Evolutionary conservation across 2,888 invertebrate genomes (phyloP).

Genomic region (Apodemia hepburni): DNA sequence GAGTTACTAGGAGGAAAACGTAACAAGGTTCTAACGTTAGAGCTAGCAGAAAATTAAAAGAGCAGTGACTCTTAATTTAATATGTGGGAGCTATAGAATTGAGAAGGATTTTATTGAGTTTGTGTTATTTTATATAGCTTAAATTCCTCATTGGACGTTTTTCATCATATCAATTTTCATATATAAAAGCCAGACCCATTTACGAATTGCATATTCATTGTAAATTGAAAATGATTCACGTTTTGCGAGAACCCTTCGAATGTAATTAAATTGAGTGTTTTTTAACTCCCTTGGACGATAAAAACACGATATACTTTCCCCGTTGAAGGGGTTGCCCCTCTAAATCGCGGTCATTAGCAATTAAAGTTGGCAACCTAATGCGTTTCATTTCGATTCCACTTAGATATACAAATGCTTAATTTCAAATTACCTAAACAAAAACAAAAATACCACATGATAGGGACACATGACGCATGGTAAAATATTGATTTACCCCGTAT

Average conservation of each 20-base stretch:
- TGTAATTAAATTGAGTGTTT: constrained; percentile 34
- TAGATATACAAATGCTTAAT: neutral
- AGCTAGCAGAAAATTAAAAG: too few species aligned
- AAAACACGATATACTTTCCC: constrained; percentile 34
- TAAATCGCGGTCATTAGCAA: constrained; percentile 34
- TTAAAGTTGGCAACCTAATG: constrained; percentile 12
- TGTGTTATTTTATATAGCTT: too few species aligned
- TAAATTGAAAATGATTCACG: constrained; percentile 35
- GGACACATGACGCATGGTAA: neutral
- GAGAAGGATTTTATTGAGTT: too few species aligned
- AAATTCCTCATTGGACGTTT: neutral
- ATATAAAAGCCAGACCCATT: constrained; percentile 11
- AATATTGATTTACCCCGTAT: too few species aligned
- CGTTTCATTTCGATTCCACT: neutral
- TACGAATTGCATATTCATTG: constrained; percentile 33
- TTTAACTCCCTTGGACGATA: constrained; percentile 30
- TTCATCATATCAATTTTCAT: constrained; percentile 12
- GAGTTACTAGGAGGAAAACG: too few species aligned
- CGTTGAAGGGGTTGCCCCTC: constrained; percentile 34
- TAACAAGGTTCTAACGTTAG: too few species aligned
- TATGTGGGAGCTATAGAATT: too few species aligned
- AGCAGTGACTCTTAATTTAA: too few species aligned
- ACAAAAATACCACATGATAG: neutral
- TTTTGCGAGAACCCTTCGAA: constrained; percentile 31
- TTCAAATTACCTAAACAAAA: neutral